Conservation (phyloP, 2,888 invertebrate genomes). For the Amblyjoppa fuscipennis region DNA sequence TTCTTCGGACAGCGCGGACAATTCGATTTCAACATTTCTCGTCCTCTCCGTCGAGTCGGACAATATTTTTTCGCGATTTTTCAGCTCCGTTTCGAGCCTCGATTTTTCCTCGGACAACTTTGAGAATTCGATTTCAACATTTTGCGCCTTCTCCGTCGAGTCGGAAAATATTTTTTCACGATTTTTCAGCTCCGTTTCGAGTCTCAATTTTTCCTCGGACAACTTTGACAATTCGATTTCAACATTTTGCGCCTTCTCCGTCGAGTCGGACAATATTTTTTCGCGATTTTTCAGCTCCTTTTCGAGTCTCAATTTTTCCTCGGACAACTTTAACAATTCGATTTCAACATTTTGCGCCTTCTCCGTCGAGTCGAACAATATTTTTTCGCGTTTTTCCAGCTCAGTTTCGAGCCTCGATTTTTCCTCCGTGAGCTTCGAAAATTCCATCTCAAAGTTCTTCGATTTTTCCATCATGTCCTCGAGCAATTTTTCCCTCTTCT, state of each 20-base stretch:
- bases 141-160: conserved; percentile 49
- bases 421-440: conserved; percentile 52
- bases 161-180: conserved; percentile 50
- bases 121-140: conserved; percentile 50
- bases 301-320: conserved; percentile 52
- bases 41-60: conserved; percentile 60
- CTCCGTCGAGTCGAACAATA: conserved; percentile 61
- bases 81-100: conserved; percentile 47
- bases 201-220: conserved; percentile 45
- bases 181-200: conserved; percentile 47
- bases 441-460: conserved; percentile 54
- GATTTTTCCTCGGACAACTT: conserved; percentile 53
- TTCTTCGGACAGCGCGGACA: conserved; percentile 43
- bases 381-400: conserved; percentile 52
- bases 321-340: conserved; percentile 50
- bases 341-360: conserved; percentile 62
- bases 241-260: conserved; percentile 55
- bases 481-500: conserved; percentile 52
- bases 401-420: conserved; percentile 53
- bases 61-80: conserved; percentile 58
- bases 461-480: conserved; percentile 47
- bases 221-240: conserved; percentile 63
- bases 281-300: conserved; percentile 43
- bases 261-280: conserved; percentile 64
- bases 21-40: conserved; percentile 64